These are phyloP conservation scores for Drosophila birchii DNA, from an alignment of 2,888 invertebrate genomes.

Conservation along the genomic window DNA sequence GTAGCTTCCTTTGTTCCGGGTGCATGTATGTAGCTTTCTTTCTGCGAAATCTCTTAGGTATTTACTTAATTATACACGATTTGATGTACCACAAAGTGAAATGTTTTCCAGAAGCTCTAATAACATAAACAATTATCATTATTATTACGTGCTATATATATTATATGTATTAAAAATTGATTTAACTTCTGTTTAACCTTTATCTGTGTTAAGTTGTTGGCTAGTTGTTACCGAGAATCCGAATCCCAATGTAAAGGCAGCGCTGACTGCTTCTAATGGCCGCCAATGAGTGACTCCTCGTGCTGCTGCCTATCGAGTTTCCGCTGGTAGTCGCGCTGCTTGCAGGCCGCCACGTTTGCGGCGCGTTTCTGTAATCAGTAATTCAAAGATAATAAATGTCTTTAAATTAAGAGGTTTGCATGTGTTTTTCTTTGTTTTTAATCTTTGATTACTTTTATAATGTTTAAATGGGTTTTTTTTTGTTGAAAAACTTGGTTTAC, in stretches of 20 bases:
- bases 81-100: constrained; percentile 15
- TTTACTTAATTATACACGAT: constrained; percentile 44
- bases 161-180: constrained; percentile 22
- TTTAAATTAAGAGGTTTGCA: constrained; percentile 42
- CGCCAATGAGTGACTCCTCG: constrained; percentile 83
- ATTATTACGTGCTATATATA: constrained; percentile 4
- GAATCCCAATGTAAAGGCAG: constrained; percentile 35
- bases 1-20: constrained; percentile 15
- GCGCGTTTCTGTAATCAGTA: constrained; percentile 82
- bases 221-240: constrained; percentile 28
- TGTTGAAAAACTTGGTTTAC: constrained; percentile 56
- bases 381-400: constrained; percentile 42
- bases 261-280: constrained; percentile 42
- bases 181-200: constrained; percentile 36
- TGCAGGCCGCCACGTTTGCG: constrained; percentile 81
- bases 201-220: constrained; percentile 36
- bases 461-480: constrained; percentile 39
- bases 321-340: constrained; percentile 82
- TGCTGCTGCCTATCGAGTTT: constrained; percentile 83
- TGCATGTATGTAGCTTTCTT: constrained; percentile 23
- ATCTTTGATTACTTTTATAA: constrained; percentile 40
- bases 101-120: constrained; percentile 32
- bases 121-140: constrained; percentile 23
- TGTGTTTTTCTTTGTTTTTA: constrained; percentile 45
- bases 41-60: constrained; percentile 39